Base-by-base conservation (phyloP, 2,797 vertebrate genomes). In the Allobates femoralis region DNA sequence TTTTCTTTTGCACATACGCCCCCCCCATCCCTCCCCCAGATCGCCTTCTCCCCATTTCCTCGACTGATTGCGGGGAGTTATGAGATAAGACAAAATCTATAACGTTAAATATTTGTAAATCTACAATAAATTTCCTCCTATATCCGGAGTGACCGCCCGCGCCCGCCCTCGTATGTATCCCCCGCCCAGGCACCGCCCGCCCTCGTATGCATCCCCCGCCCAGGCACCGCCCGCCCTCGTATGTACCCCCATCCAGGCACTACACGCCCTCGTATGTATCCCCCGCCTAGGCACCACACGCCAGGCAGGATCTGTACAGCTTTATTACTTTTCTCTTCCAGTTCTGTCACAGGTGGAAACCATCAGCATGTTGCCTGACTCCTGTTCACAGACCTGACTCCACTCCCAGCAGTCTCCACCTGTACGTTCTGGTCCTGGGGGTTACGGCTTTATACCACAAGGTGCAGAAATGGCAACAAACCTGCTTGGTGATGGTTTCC, bases 91-190 rank as follows among this genome's bases (percentile, higher is more conserved):
- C 26, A 41, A 37, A 32, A 69, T 69, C 18, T 69, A 82, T 71
- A 53, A 50, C 46, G 21, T 69, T 2, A 62, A 84, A 71, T 62
- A 75, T 86, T 86, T 86, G 77, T 86, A 81, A 80, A 81, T 37
- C 62, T 64, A 86, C 74, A 55, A 80, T 85, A 73, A 62, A 86
- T 81, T 85, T 80, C 53, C 62, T 85, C 67, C 62, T 71, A 74
- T 85, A 60, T 37, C 66, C 67, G 18, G 53, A 41, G 11, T 3
- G 60, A 26, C 19, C 3, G 6, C 6, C 16, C 28, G 41, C 53
- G 23, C 67, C 19, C 15, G 26, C 15, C 46, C 30, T 62, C 3
- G 10, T 79, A 41, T 55, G n/a, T 37, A 14, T 46, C 41, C 41
- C n/a, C 19, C 3, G 6, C 6, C 16, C 28, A 26, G n/a, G n/a